Percentiles rank a stretch among this genome's conserved stretches.
Evolutionary conservation across 2,888 invertebrate genomes (phyloP).

Genomic region (Pristionchus mayeri): DNA sequence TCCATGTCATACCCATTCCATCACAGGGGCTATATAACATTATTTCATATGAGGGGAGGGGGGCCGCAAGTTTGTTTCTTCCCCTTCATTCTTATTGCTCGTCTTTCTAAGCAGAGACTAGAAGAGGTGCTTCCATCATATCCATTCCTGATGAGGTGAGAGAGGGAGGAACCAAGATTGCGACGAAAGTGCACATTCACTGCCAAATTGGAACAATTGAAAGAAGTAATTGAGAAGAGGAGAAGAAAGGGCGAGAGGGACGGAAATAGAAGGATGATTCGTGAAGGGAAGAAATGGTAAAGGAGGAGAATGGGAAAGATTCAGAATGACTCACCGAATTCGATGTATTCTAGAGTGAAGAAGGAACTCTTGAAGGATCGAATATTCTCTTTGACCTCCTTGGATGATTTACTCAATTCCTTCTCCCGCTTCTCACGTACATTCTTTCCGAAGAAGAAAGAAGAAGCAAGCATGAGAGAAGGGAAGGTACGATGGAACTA

Average conservation of each 20-base stretch:
- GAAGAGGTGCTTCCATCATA: too few species aligned
- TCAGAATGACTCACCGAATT: slow-evolving; percentile 25
- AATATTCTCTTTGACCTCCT: slow-evolving; percentile 17
- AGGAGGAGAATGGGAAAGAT: not conserved
- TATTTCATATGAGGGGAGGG: not conserved
- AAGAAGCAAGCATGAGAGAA: slow-evolving; percentile 28
- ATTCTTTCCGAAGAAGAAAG: slow-evolving; percentile 45
- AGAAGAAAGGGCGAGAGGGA: not conserved
- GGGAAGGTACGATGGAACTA: not conserved
- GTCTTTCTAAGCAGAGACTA: not conserved
- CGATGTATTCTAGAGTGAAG: slow-evolving; percentile 11
- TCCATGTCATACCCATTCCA: not conserved
- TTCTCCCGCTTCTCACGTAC: slow-evolving; percentile 36
- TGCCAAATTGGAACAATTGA: not conserved
- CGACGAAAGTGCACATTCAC: not conserved
- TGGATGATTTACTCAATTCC: not conserved
- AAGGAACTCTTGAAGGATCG: slow-evolving; percentile 22
- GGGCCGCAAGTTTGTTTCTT: not conserved
- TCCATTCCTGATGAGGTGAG: not conserved
- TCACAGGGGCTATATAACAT: slow-evolving; percentile 15
- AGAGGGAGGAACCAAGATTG: not conserved
- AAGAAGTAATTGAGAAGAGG: slow-evolving; percentile 14
- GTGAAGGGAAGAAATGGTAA: not conserved
- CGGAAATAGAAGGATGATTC: not conserved
- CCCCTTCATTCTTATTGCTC: not conserved